Percentiles rank a stretch among this genome's conserved stretches.
Conservation (phyloP, 2,888 invertebrate species). For the Cryptocheilus praepositus region DNA sequence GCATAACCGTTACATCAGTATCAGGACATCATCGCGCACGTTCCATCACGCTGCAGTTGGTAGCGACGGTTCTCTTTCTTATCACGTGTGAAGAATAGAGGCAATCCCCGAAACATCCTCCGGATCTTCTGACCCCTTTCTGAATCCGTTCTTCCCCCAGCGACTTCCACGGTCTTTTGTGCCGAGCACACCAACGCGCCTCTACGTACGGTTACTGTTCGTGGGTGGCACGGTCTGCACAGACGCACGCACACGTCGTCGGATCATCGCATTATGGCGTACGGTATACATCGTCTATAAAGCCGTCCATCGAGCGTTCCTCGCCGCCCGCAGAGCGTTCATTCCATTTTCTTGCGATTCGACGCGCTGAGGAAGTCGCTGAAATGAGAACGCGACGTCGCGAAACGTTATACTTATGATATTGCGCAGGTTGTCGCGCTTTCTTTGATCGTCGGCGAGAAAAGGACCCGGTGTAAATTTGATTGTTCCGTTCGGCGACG, state of each 20-base stretch:
- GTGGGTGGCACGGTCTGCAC: no score
- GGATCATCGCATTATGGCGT: no score
- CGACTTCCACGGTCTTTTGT: conserved; percentile 7
- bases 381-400: conserved; percentile 14
- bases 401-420: no score
- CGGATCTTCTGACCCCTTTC: conserved; percentile 23
- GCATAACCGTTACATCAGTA: neutral
- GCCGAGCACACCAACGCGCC: neutral
- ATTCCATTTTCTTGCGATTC: conserved; percentile 24
- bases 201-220: neutral
- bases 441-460: no score
- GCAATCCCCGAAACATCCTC: conserved; percentile 12
- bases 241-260: no score
- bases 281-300: no score
- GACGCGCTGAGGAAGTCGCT: conserved; percentile 33
- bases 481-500: no score
- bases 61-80: conserved; percentile 14
- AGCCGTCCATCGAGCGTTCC: no score
- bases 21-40: neutral
- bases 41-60: conserved; percentile 2
- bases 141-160: conserved; percentile 1
- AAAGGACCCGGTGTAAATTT: no score
- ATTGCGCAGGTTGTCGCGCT: no score
- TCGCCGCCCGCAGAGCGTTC: neutral
- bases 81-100: conserved; percentile 26